Conservation (phyloP, 2,888 invertebrate species). For the Drosophila maculinotata region DNA sequence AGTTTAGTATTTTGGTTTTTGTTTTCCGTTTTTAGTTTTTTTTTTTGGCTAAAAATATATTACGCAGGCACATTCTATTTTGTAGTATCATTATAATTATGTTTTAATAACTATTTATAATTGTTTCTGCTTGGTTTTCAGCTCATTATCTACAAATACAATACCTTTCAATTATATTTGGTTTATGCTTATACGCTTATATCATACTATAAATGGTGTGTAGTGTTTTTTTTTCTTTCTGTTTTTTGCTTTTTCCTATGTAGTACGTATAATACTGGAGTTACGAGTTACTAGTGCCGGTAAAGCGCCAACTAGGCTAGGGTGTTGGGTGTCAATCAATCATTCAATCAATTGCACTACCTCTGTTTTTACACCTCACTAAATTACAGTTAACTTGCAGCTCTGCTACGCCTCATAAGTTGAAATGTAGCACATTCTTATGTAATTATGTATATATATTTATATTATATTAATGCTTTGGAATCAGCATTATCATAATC, state of each 20-base stretch:
- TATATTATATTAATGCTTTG: constrained; percentile 14
- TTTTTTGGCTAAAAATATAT: constrained; percentile 84
- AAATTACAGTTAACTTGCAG: constrained; percentile 64
- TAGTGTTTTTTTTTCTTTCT: constrained; percentile 7
- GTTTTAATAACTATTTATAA: constrained; percentile 67
- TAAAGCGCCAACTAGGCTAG: constrained; percentile 37
- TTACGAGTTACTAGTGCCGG: constrained; percentile 42
- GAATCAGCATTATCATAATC: constrained; percentile 21
- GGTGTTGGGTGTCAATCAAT: no score
- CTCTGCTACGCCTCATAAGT: constrained; percentile 62
- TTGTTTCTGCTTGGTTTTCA: constrained; percentile 70
- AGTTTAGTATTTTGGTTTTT: constrained; percentile 26
- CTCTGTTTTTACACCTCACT: constrained; percentile 22
- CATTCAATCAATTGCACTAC: no score
- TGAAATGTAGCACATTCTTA: constrained; percentile 7
- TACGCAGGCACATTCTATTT: constrained; percentile 84
- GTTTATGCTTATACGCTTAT: constrained; percentile 39
- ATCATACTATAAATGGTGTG: constrained; percentile 37
- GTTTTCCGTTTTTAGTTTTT: constrained; percentile 32
- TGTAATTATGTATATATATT: constrained; percentile 7
- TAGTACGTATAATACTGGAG: constrained; percentile 56
- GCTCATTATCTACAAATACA: constrained; percentile 81
- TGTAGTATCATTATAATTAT: constrained; percentile 83
- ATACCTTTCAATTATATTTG: constrained; percentile 24
- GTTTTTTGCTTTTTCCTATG: constrained; percentile 39